Percentiles rank a stretch among this genome's conserved stretches.
Conservation (phyloP, 2,797 vertebrate genomes). For the Pogonophryne albipinna region DNA sequence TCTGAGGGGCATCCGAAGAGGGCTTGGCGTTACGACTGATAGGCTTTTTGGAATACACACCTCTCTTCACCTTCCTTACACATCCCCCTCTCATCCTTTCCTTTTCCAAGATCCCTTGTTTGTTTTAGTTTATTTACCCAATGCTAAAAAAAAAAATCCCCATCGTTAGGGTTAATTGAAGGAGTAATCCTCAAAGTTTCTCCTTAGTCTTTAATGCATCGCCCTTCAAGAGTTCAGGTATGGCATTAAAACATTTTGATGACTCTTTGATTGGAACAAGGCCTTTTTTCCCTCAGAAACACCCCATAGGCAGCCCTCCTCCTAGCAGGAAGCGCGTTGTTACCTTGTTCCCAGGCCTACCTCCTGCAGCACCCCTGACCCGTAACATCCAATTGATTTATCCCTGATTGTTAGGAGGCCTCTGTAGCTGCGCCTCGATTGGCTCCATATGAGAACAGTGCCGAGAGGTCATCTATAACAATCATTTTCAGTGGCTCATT, state of each 20-base stretch:
- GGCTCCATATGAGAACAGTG: constrained; percentile 82
- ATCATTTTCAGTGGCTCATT: constrained; percentile 86
- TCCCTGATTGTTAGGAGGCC: constrained; percentile 83
- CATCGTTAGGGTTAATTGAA: constrained; percentile 30
- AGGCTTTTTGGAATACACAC: constrained; percentile 70
- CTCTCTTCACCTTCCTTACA: constrained; percentile 35
- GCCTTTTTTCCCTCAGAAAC: constrained; percentile 61
- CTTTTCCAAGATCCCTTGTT: background rate
- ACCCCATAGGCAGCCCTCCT: constrained; percentile 43
- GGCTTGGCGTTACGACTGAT: constrained; percentile 69
- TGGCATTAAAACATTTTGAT: constrained; percentile 17
- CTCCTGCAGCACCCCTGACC: constrained; percentile 73
- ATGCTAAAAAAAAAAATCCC: background rate
- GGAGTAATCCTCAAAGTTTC: constrained; percentile 7
- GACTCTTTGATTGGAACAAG: constrained; percentile 43
- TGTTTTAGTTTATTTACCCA: constrained; percentile 3
- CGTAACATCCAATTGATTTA: constrained; percentile 85
- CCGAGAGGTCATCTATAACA: constrained; percentile 85
- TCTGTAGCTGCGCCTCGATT: constrained; percentile 76
- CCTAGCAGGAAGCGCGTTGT: constrained; percentile 55
- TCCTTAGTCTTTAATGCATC: constrained; percentile 2
- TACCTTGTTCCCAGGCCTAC: constrained; percentile 78
- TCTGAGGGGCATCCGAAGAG: constrained; percentile 77
- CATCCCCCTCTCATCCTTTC: background rate
- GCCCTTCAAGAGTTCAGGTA: constrained; percentile 32